Conservation (phyloP, 92 coral and sea anemone species). For the Ricordea florida region DNA sequence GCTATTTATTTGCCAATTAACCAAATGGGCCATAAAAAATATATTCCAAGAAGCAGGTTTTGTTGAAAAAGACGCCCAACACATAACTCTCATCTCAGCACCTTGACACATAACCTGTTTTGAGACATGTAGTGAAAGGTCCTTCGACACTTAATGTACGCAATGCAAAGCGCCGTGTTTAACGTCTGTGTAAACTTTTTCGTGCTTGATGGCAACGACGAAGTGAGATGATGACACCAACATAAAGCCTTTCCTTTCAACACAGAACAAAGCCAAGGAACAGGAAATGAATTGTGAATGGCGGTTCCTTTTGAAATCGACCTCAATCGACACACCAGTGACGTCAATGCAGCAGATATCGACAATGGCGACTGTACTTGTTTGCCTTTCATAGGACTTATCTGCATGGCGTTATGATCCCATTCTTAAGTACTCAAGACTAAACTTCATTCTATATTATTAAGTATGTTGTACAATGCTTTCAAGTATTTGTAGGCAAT, state of each 20-base stretch:
- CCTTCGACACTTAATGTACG: not conserved
- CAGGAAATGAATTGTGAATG: slow-evolving; percentile 29
- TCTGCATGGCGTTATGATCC: no score
- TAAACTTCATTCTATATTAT: no score
- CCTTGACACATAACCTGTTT: not conserved
- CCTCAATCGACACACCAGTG: slow-evolving; percentile 27
- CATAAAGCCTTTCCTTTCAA: slow-evolving; percentile 7
- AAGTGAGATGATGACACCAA: not conserved
- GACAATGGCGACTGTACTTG: not conserved
- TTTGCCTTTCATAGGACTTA: not conserved
- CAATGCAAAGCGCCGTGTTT: slow-evolving; percentile 7
- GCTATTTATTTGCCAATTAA: no score
- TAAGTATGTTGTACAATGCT: no score
- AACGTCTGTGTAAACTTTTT: slow-evolving; percentile 7
- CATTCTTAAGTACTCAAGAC: no score
- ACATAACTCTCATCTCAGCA: not conserved
- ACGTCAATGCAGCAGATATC: slow-evolving; percentile 25
- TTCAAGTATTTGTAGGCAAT: no score
- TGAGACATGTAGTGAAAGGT: not conserved
- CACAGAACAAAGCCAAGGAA: slow-evolving; percentile 22
- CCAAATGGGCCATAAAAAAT: no score
- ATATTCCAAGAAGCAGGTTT: no score
- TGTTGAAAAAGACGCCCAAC: no score
- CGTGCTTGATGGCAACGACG: not conserved
- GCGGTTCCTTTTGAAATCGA: slow-evolving; percentile 55